Evolutionary conservation across 2,888 invertebrate species (phyloP), one percentile per base, ranked within the genome.

Genomic region (Tenthredo notha): DNA sequence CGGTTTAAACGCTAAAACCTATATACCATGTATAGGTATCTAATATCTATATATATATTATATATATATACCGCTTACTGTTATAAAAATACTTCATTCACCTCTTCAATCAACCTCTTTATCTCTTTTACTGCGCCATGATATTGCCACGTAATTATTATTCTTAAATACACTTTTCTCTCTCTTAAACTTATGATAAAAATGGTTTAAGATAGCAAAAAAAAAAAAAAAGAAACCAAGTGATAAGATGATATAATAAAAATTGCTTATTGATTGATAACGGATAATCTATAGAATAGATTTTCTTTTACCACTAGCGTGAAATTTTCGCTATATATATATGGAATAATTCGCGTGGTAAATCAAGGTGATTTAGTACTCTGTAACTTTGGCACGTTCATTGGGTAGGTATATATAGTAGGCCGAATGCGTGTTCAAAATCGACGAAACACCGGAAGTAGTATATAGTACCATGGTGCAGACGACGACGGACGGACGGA

Each of bases 311-410:
- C 67, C 67, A 18, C 33, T 7, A 33, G 25, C 29, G 33, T 33
- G 18, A 67, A 67, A 25, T 67, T 67, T 67, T 25, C 10, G 54
- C n/a, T n/a, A n/a, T 54, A n/a, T 50, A 50, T 54, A 50, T 67
- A 47, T 37, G 10, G 47, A 70, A 70, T 67, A 25, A 83, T n/a
- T n/a, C 47, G 29, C 25, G 15, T 47, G 25, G 18, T 83, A 83
- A 83, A 83, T 83, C 83, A 83, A 67, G 18, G 47, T 67, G 83
- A 83, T 80, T 80, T 40, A 80, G 61, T 80, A 61, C 58, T 29
- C 29, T 21, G 40, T 18, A 33, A 61, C 61, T 61, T 37, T 29
- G 61, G 21, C 61, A 61, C 58, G 80, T 40, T 29, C 67, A 15
- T 33, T 33, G 67, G 67, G 3, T n/a, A n/a, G n/a, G n/a, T n/a